These are phyloP conservation scores for Tragelaphus scriptus DNA, from an alignment of 2,113 vertebrate genomes.

Conservation along the genomic window DNA sequence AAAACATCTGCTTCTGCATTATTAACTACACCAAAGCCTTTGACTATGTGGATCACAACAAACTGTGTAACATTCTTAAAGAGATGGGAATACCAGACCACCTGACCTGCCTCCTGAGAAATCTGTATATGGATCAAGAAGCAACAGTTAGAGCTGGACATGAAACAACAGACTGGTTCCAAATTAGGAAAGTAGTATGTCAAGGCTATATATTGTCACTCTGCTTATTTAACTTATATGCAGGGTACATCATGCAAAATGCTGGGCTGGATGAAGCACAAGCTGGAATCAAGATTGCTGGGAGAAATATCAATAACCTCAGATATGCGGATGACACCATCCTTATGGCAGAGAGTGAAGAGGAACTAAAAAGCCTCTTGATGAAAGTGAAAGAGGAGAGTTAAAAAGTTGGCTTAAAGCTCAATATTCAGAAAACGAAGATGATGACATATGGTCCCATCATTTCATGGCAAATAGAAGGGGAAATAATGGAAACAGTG, in stretches of 20 bases:
- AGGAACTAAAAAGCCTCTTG: neutral
- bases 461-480: neutral
- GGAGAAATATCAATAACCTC: too few species aligned
- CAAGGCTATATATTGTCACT: neutral
- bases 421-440: neutral
- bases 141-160: neutral
- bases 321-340: neutral
- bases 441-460: neutral
- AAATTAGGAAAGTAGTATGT: neutral
- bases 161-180: neutral
- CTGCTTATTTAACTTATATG: neutral
- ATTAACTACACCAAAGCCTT: neutral
- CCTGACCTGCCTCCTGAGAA: neutral
- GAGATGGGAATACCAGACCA: neutral
- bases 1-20: neutral
- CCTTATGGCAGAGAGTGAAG: neutral
- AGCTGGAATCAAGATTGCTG: neutral
- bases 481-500: neutral
- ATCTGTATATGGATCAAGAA: neutral
- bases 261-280: neutral
- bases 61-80: neutral
- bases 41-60: neutral
- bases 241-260: neutral
- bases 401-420: neutral
- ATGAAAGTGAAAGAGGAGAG: neutral